These are phyloP conservation scores for Cladopsammia gracilis DNA, from an alignment of 64 coral and sea anemone genomes.

Conservation along the genomic window DNA sequence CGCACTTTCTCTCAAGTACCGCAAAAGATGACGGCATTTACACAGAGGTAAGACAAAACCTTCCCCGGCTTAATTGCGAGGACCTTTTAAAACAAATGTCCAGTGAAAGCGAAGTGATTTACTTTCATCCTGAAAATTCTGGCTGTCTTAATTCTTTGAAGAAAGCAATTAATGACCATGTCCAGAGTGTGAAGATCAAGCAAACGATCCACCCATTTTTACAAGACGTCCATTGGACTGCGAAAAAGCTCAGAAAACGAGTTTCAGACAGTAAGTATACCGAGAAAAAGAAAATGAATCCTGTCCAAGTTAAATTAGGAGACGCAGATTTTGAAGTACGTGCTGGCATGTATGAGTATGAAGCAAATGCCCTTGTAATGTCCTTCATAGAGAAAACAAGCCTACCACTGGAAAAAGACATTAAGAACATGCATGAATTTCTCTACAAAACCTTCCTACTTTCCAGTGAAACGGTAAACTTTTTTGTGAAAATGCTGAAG, in stretches of 20 bases:
- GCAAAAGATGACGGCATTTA: background rate
- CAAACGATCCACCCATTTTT: constrained; percentile 22
- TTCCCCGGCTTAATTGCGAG: constrained; percentile 48
- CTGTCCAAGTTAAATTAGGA: background rate
- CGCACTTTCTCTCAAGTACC: background rate
- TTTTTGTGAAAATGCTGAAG: background rate
- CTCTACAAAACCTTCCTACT: background rate
- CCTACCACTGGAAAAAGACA: background rate
- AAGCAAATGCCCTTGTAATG: background rate
- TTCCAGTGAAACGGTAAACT: background rate
- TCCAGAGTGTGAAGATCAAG: constrained; percentile 4
- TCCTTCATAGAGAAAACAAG: background rate
- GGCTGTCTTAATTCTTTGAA: background rate
- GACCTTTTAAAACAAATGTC: constrained; percentile 46
- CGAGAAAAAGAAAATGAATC: background rate
- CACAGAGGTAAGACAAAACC: constrained; percentile 20
- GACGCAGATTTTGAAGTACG: background rate
- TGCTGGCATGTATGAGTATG: no score
- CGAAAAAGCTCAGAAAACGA: background rate
- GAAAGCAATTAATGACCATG: background rate
- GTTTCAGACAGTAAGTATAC: background rate
- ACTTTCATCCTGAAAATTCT: constrained; percentile 2
- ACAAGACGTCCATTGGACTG: background rate
- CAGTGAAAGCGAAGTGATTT: constrained; percentile 55
- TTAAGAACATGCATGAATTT: background rate